Base-by-base conservation (phyloP, 2,113 vertebrate genomes). In the Suricata suricatta region DNA sequence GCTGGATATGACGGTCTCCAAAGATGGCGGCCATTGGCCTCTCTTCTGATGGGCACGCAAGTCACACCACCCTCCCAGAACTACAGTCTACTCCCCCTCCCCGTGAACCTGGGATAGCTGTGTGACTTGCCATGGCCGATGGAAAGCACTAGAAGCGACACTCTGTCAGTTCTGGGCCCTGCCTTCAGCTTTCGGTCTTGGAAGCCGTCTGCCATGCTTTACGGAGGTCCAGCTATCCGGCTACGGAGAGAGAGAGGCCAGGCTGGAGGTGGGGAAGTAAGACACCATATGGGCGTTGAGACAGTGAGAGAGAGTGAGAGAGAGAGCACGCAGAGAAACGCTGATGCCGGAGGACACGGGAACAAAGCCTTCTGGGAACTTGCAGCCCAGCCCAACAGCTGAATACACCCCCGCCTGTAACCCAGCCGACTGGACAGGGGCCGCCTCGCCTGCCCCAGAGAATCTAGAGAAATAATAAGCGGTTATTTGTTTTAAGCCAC, bases 281-380 rank as follows among this genome's bases (percentile, higher is more conserved):
- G 44, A 52, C 33, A 66, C 3, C 15, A 64, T 44, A 11, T 23
- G 64, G 52, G 84, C 38, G 38, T 21, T 72, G 69, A 72, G 35
- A 72, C 10, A 80, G 5, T 9, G 47, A 66, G 44, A 69, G 15
- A 60, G 47, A 50, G 60, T 41, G 14, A 60, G 41, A 33, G 38
- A 13, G 35, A 88, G 38, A 88, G 17, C 63, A 54, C n/a, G 17
- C 15, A 33, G 33, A 52, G 80, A 13, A 54, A 1, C 23, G 14
- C 29, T 0, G 5, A 85, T 33, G 29, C 27, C 52, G 3, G 0
- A 15, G 17, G 27, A 15, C 10, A 2, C 29, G 7, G 50, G 31
- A 63, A 68, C 86, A 89, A 63, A 89, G 27, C 38, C 80, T 85
- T 85, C 80, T 27, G 64, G 86, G 52, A 72, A 52, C 41, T 69